Base-by-base conservation (phyloP, 2,113 vertebrate species). In the Rostratula benghalensis region DNA sequence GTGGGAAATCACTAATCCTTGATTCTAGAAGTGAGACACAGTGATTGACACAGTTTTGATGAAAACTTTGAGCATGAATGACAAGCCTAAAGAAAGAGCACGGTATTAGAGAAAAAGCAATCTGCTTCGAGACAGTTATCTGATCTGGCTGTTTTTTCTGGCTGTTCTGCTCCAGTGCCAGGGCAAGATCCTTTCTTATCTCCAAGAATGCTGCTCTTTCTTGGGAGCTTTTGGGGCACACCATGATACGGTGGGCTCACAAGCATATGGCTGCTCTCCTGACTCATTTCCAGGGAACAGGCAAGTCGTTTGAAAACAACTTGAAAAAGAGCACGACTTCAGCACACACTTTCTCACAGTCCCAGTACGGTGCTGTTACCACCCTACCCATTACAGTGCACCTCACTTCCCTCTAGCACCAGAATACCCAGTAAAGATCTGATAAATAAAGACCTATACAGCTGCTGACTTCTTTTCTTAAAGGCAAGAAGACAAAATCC, bases 111-210 rank as follows among this genome's bases (percentile, higher is more conserved):
- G 88, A 81, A 92, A 94, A 96, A 91, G 95, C 95, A 97, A 96
- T 97, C 95, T 97, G 94, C 94, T 97, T 96, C 88, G 65, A 96
- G 94, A 96, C 95, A 96, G 90, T 91, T 96, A 95, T 95, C 89
- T 91, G 91, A 95, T 97, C 93, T 96, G 92, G 89, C 77, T 84
- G 60, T 50, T 97, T 91, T 91, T 83, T 84, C 81, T 94, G 91
- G 73, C 81, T 93, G 71, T 89, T 96, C 83, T 94, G 68, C 92
- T 97, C 53, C 89, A 84, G 77, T 95, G 91, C 91, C 91, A 93
- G 83, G 93, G 83, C 89, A 96, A 91, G 77, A 91, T 43, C 75
- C 86, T 60, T 65, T 70, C 73, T 84, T 64, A 87, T 95, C 81
- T 95, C 69, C 43, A 87, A 76, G 37, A 95, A 89, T 25, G 87